Conservation (phyloP, 2,888 invertebrate species). For the Coronaproctus castanopsis region DNA sequence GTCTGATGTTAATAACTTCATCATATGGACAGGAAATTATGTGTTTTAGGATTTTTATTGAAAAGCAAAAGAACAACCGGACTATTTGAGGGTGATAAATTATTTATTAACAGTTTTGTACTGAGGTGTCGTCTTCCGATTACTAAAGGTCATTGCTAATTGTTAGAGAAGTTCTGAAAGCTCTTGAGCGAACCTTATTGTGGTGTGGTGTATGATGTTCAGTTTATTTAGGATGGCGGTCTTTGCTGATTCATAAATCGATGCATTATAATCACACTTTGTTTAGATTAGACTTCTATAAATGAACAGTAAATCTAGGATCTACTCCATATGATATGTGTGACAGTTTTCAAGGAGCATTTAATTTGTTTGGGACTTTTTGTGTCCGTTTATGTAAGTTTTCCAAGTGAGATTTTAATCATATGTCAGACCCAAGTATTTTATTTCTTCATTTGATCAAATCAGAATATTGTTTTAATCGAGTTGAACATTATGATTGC, state of each 20-base stretch:
- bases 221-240: background rate
- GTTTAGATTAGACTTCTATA: no score
- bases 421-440: no score
- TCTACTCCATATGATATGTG: no score
- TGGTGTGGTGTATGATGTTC: background rate
- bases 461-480: no score
- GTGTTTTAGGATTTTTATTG: background rate
- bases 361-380: no score
- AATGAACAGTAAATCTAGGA: no score
- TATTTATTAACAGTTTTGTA: background rate
- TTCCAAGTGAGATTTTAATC: no score
- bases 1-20: background rate
- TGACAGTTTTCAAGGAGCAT: no score
- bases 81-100: background rate
- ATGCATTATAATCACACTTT: no score
- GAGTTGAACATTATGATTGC: no score
- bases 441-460: no score
- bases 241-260: background rate
- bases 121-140: background rate
- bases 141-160: background rate
- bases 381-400: no score
- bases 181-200: background rate
- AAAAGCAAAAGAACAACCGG: background rate
- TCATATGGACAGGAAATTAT: background rate
- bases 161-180: background rate